Evolutionary conservation across 2,113 vertebrate species (phyloP), one percentile per base, ranked within the genome.

Genomic region (Pterophyllum scalare): DNA sequence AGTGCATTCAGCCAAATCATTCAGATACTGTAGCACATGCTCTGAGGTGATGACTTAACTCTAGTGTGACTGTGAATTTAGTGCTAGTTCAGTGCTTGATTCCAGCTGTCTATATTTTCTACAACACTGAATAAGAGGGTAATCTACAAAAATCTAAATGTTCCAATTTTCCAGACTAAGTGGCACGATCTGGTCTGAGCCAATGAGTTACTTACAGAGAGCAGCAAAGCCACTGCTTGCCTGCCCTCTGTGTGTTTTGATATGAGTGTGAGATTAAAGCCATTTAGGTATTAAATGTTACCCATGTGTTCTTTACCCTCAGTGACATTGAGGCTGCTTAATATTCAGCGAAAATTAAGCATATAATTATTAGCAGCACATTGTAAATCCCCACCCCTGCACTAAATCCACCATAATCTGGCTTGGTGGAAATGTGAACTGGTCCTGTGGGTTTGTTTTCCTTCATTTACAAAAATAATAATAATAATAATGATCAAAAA

Each of bases 361-460:
- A 94, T 91, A 93, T 94, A 89, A 94, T 95, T 94, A 95, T 92
- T 81, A 90, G 87, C 75, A 90, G 91, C 84, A 81, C 84, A 79
- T 86, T 89, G 91, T 90, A 92, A 92, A 95, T 94, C 94, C 92
- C 88, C 84, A 72, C 81, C 90, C 83, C 78, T 89, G 87, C 85
- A 60, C 59, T 88, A 92, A 93, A 95, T 91, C 93, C 88, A 82
- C 22, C 52, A 74, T 94, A 93, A 95, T 93, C 92, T 80, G 24
- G 90, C 92, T 93, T 93, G 91, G 80, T 90, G 81, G 74, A 94
- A 94, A 94, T 94, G 86, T 88, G 80, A 91, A 94, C 83, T 72
- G 84, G 65, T 91, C 88, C 91, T 85, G 35, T 65, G 81, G 87
- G 86, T 75, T 70, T 77, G 58, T 87, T 85, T 83, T 59, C 72